Percentiles rank a stretch among this genome's conserved stretches.
Conservation (phyloP, 2,888 invertebrate genomes). For the Eudasyphora cyanicolor region DNA sequence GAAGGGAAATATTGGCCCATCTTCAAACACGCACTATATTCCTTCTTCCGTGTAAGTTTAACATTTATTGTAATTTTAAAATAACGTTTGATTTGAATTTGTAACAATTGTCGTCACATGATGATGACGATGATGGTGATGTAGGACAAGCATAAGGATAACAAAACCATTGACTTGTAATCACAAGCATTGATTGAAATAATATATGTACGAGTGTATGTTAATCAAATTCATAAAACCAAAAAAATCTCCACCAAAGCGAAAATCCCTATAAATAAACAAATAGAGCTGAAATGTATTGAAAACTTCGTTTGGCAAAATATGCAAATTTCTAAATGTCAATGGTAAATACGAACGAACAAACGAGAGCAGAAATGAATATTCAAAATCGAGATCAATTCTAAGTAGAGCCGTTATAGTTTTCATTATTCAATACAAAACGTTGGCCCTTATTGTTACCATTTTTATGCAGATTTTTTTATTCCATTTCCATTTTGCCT, state of each 20-base stretch:
- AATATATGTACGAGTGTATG: too few species aligned
- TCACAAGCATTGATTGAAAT: background rate
- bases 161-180: background rate
- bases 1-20: too few species aligned
- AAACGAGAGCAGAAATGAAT: too few species aligned
- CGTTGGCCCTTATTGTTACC: background rate
- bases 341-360: too few species aligned
- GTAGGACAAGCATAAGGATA: too few species aligned
- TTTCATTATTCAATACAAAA: background rate
- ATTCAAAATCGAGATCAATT: background rate
- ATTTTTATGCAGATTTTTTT: constrained; percentile 48
- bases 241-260: background rate
- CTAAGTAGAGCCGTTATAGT: background rate
- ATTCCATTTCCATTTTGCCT: constrained; percentile 7
- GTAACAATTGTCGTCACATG: too few species aligned
- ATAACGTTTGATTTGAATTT: background rate
- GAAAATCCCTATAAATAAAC: background rate
- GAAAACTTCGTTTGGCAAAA: constrained; percentile 1
- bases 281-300: background rate
- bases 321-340: too few species aligned
- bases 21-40: too few species aligned
- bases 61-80: background rate
- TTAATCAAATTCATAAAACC: background rate
- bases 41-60: too few species aligned
- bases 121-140: too few species aligned